These are phyloP conservation scores for Pangasius macronema DNA, from an alignment of 2,797 vertebrate species.

Conservation along the genomic window DNA sequence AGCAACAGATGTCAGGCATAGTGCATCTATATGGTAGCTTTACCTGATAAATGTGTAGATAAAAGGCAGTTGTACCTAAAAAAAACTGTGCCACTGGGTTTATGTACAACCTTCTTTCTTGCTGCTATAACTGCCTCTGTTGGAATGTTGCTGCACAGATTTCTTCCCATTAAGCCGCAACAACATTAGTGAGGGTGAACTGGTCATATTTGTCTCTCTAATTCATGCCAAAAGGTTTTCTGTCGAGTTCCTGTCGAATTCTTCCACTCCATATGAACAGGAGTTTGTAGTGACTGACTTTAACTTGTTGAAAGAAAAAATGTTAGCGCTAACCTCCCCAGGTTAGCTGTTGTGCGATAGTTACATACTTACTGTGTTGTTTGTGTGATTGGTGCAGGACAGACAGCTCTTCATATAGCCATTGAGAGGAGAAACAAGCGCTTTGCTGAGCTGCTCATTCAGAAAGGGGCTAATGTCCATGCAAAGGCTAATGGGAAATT, in stretches of 20 bases:
- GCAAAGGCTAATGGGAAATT: constrained; percentile 88
- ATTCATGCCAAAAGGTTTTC: neutral
- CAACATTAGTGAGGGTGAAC: neutral
- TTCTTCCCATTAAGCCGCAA: neutral
- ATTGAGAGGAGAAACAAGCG: constrained; percentile 88
- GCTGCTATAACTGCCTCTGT: neutral
- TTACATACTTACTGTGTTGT: neutral
- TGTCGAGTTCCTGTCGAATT: neutral
- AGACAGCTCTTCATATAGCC: constrained; percentile 93
- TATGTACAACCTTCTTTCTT: neutral
- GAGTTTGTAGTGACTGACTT: neutral
- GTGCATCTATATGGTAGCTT: neutral
- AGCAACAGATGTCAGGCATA: neutral
- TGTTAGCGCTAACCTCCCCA: neutral
- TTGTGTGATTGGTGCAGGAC: constrained; percentile 72
- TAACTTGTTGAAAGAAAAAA: neutral
- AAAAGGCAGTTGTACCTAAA: neutral
- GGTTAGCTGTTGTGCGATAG: neutral
- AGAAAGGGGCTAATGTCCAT: constrained; percentile 87
- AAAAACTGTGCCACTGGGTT: neutral
- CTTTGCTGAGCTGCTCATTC: constrained; percentile 84
- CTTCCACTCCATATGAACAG: neutral
- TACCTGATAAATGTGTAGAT: neutral
- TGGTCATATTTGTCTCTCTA: neutral
- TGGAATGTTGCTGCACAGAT: neutral